Evolutionary conservation across 2,113 vertebrate genomes (phyloP).

Genomic region (Melozone crissalis): DNA sequence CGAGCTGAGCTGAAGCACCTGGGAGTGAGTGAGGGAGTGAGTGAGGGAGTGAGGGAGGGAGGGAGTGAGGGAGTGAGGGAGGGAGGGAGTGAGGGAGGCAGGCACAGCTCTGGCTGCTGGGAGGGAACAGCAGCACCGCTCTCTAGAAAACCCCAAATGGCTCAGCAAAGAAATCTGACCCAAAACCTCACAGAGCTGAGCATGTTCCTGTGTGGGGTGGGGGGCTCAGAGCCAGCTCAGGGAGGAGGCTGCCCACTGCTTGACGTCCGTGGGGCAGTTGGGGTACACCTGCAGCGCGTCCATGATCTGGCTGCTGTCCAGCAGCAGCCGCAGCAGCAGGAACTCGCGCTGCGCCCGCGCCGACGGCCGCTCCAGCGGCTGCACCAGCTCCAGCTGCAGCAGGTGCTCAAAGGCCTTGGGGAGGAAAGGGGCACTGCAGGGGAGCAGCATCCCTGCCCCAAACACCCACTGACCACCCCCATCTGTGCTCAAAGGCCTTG

Average conservation of each 20-base stretch:
- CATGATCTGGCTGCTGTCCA: constrained; percentile 91
- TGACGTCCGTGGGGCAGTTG: constrained; percentile 92
- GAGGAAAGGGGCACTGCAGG: rapidly evolving
- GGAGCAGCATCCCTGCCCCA: rapidly evolving
- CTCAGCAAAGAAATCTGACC: neutral
- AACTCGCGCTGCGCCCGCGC: constrained; percentile 85
- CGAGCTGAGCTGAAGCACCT: neutral
- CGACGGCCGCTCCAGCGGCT: constrained; percentile 78
- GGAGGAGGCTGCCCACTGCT: constrained; percentile 90
- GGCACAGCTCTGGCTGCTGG: neutral
- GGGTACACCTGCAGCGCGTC: constrained; percentile 92
- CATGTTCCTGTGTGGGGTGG: rapidly evolving
- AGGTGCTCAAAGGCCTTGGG: constrained; percentile 95
- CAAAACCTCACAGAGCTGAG: rapidly evolving
- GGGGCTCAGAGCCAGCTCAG: constrained; percentile 70
- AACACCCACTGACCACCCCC: neutral
- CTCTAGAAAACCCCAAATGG: rapidly evolving
- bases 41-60: too few relatives aligned
- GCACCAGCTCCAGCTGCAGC: constrained; percentile 89
- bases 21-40: rapidly evolving
- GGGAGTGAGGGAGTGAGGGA: rapidly evolving
- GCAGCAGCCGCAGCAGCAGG: constrained; percentile 85
- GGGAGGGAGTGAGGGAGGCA: too few relatives aligned
- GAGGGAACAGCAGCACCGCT: rapidly evolving
- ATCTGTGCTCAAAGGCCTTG: constrained; percentile 97